Evolutionary conservation across 1,140 invertebrate genomes (phyloP).

Genomic region (Heliconius nattereri): DNA sequence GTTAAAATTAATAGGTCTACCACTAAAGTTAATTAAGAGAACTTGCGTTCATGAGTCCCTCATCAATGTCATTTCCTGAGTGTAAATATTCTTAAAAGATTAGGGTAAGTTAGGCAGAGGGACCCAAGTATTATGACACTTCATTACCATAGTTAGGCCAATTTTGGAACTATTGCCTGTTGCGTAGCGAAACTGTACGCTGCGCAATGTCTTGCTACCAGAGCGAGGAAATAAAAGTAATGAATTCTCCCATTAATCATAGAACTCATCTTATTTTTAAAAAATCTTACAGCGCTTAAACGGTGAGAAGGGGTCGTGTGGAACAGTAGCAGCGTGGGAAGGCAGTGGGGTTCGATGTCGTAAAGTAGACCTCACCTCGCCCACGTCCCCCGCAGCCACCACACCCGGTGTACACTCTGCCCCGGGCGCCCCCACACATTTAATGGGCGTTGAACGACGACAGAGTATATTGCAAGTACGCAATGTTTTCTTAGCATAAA

Average conservation of each 20-base stretch:
- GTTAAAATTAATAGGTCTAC: no score
- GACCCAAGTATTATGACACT: neutral
- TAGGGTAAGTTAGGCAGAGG: no score
- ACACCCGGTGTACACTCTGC: slow-evolving; percentile 62
- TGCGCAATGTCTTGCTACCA: no score
- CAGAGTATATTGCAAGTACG: slow-evolving; percentile 76
- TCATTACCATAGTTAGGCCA: neutral
- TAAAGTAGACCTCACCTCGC: slow-evolving; percentile 80
- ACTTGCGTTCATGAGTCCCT: no score
- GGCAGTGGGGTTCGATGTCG: slow-evolving; percentile 82
- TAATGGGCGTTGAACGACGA: slow-evolving; percentile 71
- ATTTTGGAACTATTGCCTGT: neutral
- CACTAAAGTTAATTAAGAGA: no score
- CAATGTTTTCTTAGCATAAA: neutral
- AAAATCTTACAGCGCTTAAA: slow-evolving; percentile 79
- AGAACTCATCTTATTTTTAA: no score
- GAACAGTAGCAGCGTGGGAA: slow-evolving; percentile 84
- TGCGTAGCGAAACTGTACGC: neutral
- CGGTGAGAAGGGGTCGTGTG: slow-evolving; percentile 84
- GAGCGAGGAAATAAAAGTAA: neutral
- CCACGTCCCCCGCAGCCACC: slow-evolving; percentile 61
- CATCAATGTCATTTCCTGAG: no score
- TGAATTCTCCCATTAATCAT: no score
- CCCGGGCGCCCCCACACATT: slow-evolving; percentile 57
- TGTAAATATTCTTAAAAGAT: no score